Evolutionary conservation across 2,113 vertebrate genomes (phyloP), one percentile per base, ranked within the genome.

Genomic region (Oplegnathus fasciatus): DNA sequence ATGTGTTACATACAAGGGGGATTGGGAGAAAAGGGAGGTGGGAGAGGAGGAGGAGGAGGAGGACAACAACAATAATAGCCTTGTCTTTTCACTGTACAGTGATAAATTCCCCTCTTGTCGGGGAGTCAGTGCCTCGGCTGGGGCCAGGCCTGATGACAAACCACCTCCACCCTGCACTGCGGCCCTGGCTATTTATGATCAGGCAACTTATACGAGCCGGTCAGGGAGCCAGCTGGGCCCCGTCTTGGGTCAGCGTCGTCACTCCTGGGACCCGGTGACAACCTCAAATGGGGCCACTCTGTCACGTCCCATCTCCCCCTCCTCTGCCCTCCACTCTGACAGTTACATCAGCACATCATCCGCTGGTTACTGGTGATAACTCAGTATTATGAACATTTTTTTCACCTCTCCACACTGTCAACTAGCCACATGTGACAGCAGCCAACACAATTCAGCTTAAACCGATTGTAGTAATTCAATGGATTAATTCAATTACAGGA

Each of bases 61-160:
- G 89, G 86, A 86, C 87, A 89, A 87, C 80, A 90, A 91, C 91
- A 90, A 93, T 93, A 93, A 94, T 92, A 91, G 88, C 88, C 94
- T 89, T 91, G 92, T 91, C 93, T 89, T 93, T 89, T 93, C 87
- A 83, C 88, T 60, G 73, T 80, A 79, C 84, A 71, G 88, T 93
- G 95, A 95, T 93, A 83, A 93, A 95, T 95, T 90, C 87, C 90
- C 80, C 71, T 86, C 89, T 88, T 61, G 52, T 78, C 66, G 17
- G 75, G 77, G 87, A 93, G 83, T 84, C 77, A 1, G 82, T 70
- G 85, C 78, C 87, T 81, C 62, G 83, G 83, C 88, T 80, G 83
- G 78, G 88, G 69, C 85, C 58, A n/a, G 44, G 85, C 76, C 81
- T 10, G 89, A 92, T 93, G 92, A 94, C 86, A 89, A 93, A 94